Evolutionary conservation across 1,140 invertebrate genomes (phyloP).

Genomic region (Drosophila kohkoa): DNA sequence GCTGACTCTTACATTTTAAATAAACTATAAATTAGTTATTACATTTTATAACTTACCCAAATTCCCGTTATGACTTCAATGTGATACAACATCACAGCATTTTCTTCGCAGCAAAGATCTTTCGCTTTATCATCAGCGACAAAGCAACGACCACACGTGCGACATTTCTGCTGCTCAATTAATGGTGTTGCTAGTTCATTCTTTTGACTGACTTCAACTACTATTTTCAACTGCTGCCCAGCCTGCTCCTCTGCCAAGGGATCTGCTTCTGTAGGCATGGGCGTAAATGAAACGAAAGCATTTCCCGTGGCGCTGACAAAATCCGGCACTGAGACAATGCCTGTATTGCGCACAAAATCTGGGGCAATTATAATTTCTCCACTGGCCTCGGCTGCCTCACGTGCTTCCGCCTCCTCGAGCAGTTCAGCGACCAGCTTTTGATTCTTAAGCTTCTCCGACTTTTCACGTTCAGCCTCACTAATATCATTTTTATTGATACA

Average conservation of each 20-base stretch:
- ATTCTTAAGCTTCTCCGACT: constrained; percentile 27
- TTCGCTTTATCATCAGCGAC: constrained; percentile 33
- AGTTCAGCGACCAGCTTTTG: constrained; percentile 30
- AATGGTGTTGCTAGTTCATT: background rate
- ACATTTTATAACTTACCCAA: constrained; percentile 49
- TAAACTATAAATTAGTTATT: too few species aligned
- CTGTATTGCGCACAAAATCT: constrained; percentile 34
- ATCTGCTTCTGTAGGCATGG: constrained; percentile 22
- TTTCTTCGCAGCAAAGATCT: constrained; percentile 49
- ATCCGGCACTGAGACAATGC: constrained; percentile 37
- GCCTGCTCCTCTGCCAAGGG: constrained; percentile 22
- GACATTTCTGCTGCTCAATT: constrained; percentile 30
- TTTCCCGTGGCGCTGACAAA: constrained; percentile 42
- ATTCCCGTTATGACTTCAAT: constrained; percentile 73
- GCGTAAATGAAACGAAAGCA: constrained; percentile 26
- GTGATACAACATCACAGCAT: constrained; percentile 61
- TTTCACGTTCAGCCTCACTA: constrained; percentile 32
- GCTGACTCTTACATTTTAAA: too few species aligned
- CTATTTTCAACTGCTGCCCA: background rate
- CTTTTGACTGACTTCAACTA: background rate
- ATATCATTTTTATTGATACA: constrained; percentile 44
- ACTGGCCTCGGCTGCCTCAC: constrained; percentile 40
- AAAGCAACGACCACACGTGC: constrained; percentile 50
- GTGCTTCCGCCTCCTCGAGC: constrained; percentile 35
- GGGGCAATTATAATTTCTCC: constrained; percentile 39